phyloP scores from a whole-genome alignment of 2,797 vertebrate species.

The Leptatherina wallacei region DNA sequence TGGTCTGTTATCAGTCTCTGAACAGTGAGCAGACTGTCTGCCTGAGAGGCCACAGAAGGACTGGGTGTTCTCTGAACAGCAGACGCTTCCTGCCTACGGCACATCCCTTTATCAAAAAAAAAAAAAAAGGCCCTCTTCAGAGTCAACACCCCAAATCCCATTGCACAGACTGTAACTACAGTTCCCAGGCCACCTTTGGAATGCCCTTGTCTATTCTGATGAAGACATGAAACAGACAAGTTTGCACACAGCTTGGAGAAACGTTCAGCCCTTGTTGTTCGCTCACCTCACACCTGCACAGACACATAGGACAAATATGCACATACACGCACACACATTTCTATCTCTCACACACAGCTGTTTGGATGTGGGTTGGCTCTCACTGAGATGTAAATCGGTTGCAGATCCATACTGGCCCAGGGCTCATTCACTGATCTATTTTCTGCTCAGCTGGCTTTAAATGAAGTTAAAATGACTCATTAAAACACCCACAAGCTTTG shows the following conservation, averaged over 20 bases:
- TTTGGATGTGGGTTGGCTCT: constrained; percentile 87
- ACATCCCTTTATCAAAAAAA: constrained; percentile 83
- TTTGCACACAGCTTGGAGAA: constrained; percentile 57
- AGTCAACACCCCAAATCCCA: constrained; percentile 78
- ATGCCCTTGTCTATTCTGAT: constrained; percentile 75
- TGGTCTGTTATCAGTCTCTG: constrained; percentile 93
- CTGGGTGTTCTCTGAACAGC: constrained; percentile 91
- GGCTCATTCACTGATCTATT: constrained; percentile 99
- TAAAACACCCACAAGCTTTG: constrained; percentile 99
- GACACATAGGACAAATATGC: constrained; percentile 54
- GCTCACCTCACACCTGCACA: constrained; percentile 71
- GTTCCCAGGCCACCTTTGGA: constrained; percentile 76
- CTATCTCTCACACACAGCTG: constrained; percentile 76
- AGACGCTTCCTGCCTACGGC: constrained; percentile 83
- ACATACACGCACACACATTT: constrained; percentile 58
- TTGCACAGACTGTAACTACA: constrained; percentile 71
- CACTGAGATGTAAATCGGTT: constrained; percentile 89
- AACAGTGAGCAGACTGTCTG: constrained; percentile 90
- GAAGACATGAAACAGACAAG: constrained; percentile 69
- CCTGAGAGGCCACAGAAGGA: constrained; percentile 92
- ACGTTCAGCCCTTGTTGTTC: constrained; percentile 54
- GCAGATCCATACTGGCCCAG: constrained; percentile 96
- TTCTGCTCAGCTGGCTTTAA: constrained; percentile 99
- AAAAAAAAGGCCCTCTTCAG: constrained; percentile 71
- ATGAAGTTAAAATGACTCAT: constrained; percentile 99